Evolutionary conservation across 2,113 vertebrate species (phyloP), one percentile per base, ranked within the genome.

Genomic region (Pseudolaguvia tuberculata): DNA sequence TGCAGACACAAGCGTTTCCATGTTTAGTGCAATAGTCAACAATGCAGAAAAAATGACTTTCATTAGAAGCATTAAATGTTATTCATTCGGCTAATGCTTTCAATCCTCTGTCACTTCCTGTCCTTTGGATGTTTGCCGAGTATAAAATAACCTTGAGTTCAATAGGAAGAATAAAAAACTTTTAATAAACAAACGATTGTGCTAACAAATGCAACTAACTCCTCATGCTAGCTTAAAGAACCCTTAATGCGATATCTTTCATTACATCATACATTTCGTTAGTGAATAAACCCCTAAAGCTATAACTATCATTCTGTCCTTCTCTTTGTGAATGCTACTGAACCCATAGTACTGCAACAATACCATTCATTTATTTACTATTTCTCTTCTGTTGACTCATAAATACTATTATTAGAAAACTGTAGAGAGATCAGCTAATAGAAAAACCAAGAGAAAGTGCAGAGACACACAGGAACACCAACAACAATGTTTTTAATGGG

Each of bases 1-100:
- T 27, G 56, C 56, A 50, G 14, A 50, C 56, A 59, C 23, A 15
- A 27, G 42, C 15, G 21, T 58, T 72, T 50, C 45, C 42, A 58
- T 59, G 27, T 58, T 29, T 48, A 47, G n/a, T 59, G 29, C 45
- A 72, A 27, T 23, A 5, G 21, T 48, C 56, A 72, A 72, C 55
- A 72, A 72, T 31, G 48, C 55, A 72, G n/a, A 42, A 1, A 48
- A 58, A 27, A 27, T 55, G 35, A 71, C 53, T 71, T 71, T 71
- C 39, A 48, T 58, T 14, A 31, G 21, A 59, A 8, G 70, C 11
- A 48, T 72, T 48, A 59, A 20, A 25, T 21, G 2, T 27, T 29
- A 59, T 50, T 59, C 42, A 72, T 18, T 29, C 48, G 55, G 17
- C 42, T 59, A 20, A 72, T 59, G 70, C 55, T 48, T 48, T 59